Evolutionary conservation across 92 coral and sea anemone species (phyloP).

Genomic region (Ricordea florida): DNA sequence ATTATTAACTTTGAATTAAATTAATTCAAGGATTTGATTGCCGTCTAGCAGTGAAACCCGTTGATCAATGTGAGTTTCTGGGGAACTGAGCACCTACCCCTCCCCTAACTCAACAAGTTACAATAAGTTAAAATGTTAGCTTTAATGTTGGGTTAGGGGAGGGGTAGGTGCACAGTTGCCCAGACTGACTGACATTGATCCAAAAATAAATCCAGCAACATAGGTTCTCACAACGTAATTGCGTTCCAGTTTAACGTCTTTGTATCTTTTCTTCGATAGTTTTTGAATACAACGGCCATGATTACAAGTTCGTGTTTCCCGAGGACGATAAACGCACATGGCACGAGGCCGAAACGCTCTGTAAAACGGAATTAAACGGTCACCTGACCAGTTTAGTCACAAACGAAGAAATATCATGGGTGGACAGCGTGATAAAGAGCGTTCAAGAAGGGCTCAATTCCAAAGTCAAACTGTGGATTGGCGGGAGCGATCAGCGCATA

Average conservation of each 20-base stretch:
- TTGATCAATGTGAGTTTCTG: too few relatives aligned
- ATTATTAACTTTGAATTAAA: too few relatives aligned
- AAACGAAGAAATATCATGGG: slow-evolving; percentile 59
- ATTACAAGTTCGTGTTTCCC: slow-evolving; percentile 75
- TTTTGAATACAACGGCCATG: slow-evolving; percentile 45
- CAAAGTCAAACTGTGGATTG: slow-evolving; percentile 74
- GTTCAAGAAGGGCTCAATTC: slow-evolving; percentile 30
- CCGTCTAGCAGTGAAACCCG: too few relatives aligned
- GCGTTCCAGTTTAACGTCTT: neutral
- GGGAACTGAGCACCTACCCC: too few relatives aligned
- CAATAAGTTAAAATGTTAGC: too few relatives aligned
- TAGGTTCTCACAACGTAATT: too few relatives aligned
- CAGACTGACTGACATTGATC: too few relatives aligned
- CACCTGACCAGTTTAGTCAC: slow-evolving; percentile 65
- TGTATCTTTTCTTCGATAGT: slow-evolving; percentile 24
- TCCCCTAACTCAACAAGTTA: too few relatives aligned
- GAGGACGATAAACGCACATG: slow-evolving; percentile 72
- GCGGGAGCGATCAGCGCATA: slow-evolving; percentile 70
- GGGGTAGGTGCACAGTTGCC: too few relatives aligned
- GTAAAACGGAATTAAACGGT: slow-evolving; percentile 62
- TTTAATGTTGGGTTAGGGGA: too few relatives aligned
- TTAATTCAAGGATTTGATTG: too few relatives aligned
- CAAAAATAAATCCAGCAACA: too few relatives aligned
- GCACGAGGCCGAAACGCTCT: slow-evolving; percentile 75
- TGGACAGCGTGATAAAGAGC: slow-evolving; percentile 27